phyloP scores from a whole-genome alignment of 2,113 vertebrate species.

The Labeo catla region DNA sequence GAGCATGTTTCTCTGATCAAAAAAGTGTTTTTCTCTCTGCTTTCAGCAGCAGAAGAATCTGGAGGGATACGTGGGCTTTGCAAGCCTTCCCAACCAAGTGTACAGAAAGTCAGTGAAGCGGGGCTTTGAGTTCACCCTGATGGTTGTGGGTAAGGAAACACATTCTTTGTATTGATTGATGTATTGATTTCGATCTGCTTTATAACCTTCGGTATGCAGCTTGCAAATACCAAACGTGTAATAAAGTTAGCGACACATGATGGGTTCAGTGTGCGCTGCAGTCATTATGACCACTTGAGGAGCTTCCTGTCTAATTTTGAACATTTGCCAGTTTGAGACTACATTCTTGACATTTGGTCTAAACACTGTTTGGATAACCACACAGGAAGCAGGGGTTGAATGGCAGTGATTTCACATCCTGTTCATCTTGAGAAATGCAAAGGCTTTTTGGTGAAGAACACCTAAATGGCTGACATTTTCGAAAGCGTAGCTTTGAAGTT shows the following conservation, averaged over 20 bases:
- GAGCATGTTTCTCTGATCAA: neutral
- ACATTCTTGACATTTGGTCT: conserved; percentile 53
- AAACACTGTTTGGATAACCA: conserved; percentile 53
- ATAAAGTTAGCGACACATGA: neutral
- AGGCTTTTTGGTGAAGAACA: neutral
- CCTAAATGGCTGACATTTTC: conserved; percentile 1
- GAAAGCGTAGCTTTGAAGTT: neutral
- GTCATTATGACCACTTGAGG: neutral
- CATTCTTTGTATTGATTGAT: neutral
- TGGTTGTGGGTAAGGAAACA: conserved; percentile 94
- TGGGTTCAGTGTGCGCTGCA: neutral
- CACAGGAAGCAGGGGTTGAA: conserved; percentile 56
- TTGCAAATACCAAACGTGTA: neutral
- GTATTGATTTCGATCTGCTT: neutral
- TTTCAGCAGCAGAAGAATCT: conserved; percentile 97
- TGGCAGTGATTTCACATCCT: conserved; percentile 61
- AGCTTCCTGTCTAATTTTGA: conserved; percentile 54
- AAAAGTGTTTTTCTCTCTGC: conserved; percentile 28
- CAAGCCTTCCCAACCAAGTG: conserved; percentile 98
- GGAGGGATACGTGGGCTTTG: conserved; percentile 99
- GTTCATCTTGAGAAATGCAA: conserved; percentile 37
- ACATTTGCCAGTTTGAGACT: conserved; percentile 33
- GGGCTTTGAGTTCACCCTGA: conserved; percentile 98
- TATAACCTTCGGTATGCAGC: neutral
- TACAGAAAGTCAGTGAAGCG: conserved; percentile 99